Base-by-base conservation (phyloP, 1,140 invertebrate species). In the Tetramorium simillimum region DNA sequence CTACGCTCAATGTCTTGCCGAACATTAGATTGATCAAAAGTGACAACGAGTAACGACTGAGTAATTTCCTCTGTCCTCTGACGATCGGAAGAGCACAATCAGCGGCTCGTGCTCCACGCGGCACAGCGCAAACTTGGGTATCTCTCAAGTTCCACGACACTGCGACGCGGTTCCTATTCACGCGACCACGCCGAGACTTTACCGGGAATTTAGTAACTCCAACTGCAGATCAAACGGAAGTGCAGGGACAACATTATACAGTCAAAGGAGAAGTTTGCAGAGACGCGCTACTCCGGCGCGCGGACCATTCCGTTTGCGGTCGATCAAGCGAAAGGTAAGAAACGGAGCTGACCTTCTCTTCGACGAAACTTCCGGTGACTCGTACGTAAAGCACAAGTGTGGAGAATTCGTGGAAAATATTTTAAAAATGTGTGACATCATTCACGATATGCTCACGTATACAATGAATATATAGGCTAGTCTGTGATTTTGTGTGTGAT, bases 21-120 rank as follows among this genome's bases (percentile, higher is more conserved):
- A 40, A 85, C 16, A 24, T 10, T 56, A 18, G 18, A 33, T 77
- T 84, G 76, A 53, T 89, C 49, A 78, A 75, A 84, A 84, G 24
- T 72, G 46, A 81, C 75, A 67, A 51, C 82, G n/a, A 58, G 60
- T 28, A 24, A n/a, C 33, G n/a, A 56, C 65, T 67, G 86, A 78
- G 69, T 87, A 90, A 89, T 90, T 73, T n/a, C n/a, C n/a, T n/a
- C n/a, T 85, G 69, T 76, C 56, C 51, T 76, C 56, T 2, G 75
- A 81, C 28, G 67, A 62, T 85, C 56, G 40, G 51, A 49, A 72
- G 46, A 51, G 3, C 53, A 49, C 40, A 69, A 69, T 24, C 14
- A n/a, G 28, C 12, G n/a, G 12, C 4, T 80, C 18, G 43, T 28
- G n/a, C n/a, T 46, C 7, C 5, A 21, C 33, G n/a, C 7, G 40